These are phyloP conservation scores for Rhagophthalmus giganteus DNA, from an alignment of 2,888 invertebrate species.

Conservation along the genomic window DNA sequence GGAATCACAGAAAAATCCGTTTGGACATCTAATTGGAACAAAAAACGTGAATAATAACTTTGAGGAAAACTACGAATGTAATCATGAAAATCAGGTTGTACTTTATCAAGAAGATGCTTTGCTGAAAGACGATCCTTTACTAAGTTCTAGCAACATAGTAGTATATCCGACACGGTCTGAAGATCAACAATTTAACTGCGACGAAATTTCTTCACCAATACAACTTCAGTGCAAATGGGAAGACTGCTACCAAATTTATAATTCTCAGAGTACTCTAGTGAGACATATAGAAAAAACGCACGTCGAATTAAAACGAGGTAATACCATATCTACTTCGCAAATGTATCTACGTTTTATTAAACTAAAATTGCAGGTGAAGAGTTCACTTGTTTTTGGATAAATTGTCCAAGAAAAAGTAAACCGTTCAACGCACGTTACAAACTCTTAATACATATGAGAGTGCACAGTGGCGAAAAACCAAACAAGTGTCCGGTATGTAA, in stretches of 20 bases:
- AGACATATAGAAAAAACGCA: slow-evolving; percentile 85
- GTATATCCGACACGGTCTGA: slow-evolving; percentile 31
- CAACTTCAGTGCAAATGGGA: slow-evolving; percentile 78
- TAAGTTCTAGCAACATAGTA: slow-evolving; percentile 39
- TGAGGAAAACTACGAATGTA: slow-evolving; percentile 18
- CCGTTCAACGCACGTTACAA: slow-evolving; percentile 99
- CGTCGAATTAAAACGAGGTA: slow-evolving; percentile 79
- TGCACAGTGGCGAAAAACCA: slow-evolving; percentile 98
- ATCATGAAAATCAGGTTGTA: slow-evolving; percentile 53
- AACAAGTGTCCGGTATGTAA: slow-evolving; percentile 93
- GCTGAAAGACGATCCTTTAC: slow-evolving; percentile 48
- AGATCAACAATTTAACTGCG: slow-evolving; percentile 31
- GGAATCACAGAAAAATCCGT: slow-evolving; percentile 11
- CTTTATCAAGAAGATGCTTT: slow-evolving; percentile 54
- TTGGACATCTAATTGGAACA: slow-evolving; percentile 47
- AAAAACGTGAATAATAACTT: slow-evolving; percentile 42
- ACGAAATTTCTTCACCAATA: slow-evolving; percentile 33
- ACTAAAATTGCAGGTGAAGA: slow-evolving; percentile 72
- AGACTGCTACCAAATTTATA: slow-evolving; percentile 78
- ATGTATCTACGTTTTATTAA: too few species aligned
- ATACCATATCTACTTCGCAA: background rate
- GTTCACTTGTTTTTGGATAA: slow-evolving; percentile 91
- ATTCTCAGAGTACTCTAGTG: slow-evolving; percentile 77
- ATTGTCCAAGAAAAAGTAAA: slow-evolving; percentile 84
- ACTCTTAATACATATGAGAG: slow-evolving; percentile 93